These are phyloP conservation scores for Epistrophe grossulariae DNA, from an alignment of 2,888 invertebrate species.

Conservation along the genomic window DNA sequence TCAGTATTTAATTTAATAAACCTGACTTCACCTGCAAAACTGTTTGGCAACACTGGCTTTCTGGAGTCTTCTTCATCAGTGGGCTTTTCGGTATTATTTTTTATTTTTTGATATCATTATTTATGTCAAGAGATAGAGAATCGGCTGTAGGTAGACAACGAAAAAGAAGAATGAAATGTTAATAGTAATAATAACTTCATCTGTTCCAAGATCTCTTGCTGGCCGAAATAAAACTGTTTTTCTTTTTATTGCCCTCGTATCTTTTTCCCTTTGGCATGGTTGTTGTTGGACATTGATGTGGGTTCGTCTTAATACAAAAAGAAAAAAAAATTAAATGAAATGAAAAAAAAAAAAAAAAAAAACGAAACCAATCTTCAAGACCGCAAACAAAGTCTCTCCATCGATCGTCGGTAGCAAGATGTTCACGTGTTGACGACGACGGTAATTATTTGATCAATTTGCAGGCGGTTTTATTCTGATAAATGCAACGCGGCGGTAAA, in stretches of 20 bases:
- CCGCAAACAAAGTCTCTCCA: constrained; percentile 45
- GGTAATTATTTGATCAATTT: constrained; percentile 73
- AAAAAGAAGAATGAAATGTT: constrained; percentile 53
- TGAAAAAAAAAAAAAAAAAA: neutral
- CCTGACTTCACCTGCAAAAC: neutral
- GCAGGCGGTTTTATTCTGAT: constrained; percentile 60
- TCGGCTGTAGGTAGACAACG: constrained; percentile 57
- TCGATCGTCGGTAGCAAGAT: constrained; percentile 59
- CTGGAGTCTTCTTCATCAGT: constrained; percentile 46
- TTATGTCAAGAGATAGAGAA: constrained; percentile 70
- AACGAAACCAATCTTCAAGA: constrained; percentile 31
- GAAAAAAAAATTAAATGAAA: neutral
- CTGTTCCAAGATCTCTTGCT: constrained; percentile 43
- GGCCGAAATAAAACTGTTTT: constrained; percentile 43
- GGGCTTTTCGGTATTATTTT: constrained; percentile 56
- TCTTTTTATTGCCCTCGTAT: constrained; percentile 21
- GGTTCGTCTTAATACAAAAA: constrained; percentile 42
- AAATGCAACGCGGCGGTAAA: constrained; percentile 62
- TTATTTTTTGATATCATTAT: constrained; percentile 57
- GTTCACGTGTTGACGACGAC: constrained; percentile 62
- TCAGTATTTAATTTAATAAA: neutral
- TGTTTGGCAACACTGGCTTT: constrained; percentile 24
- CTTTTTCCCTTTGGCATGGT: constrained; percentile 11
- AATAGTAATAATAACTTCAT: constrained; percentile 75
- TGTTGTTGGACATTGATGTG: constrained; percentile 34